Percentiles rank a stretch among this genome's conserved stretches.
Evolutionary conservation across 92 coral and sea anemone genomes (phyloP).

Genomic region (Plumapathes pennacea): DNA sequence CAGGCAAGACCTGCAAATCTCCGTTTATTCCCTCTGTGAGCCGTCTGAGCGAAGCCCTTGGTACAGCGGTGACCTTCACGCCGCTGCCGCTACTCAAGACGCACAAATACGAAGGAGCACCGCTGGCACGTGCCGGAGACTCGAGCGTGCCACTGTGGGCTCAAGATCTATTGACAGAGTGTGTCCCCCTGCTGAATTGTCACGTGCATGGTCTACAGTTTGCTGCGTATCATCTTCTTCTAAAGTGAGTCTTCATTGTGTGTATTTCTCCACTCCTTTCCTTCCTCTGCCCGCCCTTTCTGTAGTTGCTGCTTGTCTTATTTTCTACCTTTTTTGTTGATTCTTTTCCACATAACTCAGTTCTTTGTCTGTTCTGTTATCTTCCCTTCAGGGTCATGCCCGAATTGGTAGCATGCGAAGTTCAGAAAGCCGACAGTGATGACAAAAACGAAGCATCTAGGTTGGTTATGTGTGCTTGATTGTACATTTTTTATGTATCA

Average conservation of each 20-base stretch:
- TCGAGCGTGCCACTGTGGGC: conserved; percentile 62
- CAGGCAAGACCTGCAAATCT: too few species aligned
- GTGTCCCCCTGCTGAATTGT: conserved; percentile 62
- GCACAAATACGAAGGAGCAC: conserved; percentile 17
- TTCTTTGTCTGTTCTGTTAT: neutral
- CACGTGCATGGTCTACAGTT: conserved; percentile 63
- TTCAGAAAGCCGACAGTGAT: too few species aligned
- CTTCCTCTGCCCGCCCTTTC: neutral
- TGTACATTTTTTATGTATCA: too few species aligned
- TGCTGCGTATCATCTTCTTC: conserved; percentile 61
- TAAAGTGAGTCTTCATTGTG: conserved; percentile 39
- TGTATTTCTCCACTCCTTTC: neutral
- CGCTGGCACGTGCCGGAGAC: conserved; percentile 19
- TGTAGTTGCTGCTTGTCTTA: neutral
- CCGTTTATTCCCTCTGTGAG: too few species aligned
- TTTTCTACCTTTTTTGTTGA: neutral
- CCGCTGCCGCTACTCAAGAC: conserved; percentile 48
- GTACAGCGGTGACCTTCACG: conserved; percentile 51
- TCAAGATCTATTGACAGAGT: conserved; percentile 44
- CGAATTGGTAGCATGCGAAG: too few species aligned
- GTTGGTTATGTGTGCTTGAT: too few species aligned
- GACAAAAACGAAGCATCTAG: too few species aligned
- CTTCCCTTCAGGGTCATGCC: conserved; percentile 46
- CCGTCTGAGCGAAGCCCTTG: conserved; percentile 59
- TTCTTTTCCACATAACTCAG: neutral